Conservation (phyloP, 2,113 vertebrate genomes). For the Leiothrix lutea region DNA sequence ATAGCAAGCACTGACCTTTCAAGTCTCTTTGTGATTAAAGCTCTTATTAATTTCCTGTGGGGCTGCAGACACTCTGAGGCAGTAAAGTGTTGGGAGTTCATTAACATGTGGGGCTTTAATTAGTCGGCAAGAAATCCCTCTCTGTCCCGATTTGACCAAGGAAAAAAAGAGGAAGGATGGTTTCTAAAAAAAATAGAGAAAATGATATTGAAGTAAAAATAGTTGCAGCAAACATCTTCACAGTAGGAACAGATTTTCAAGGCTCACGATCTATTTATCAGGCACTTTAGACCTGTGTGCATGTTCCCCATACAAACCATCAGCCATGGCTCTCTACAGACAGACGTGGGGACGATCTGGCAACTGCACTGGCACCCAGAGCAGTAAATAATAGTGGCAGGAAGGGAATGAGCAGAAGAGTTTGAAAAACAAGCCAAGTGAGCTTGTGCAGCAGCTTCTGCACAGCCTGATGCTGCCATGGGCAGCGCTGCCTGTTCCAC, state of each 20-base stretch:
- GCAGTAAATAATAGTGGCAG: background rate
- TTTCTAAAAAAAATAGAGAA: background rate
- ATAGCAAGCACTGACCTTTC: conserved; percentile 70
- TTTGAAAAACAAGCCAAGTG: background rate
- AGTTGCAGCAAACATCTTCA: background rate
- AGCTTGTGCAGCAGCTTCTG: background rate
- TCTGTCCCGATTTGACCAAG: conserved; percentile 45
- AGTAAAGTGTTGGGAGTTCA: conserved; percentile 65
- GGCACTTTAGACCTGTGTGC: background rate
- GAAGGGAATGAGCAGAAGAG: background rate
- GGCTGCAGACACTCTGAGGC: conserved; percentile 49
- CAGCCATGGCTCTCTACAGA: background rate
- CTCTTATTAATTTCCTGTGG: conserved; percentile 76
- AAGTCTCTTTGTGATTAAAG: conserved; percentile 68
- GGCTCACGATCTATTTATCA: background rate
- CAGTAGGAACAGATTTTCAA: conserved; percentile 23
- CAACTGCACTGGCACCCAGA: background rate
- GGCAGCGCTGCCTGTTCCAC: background rate
- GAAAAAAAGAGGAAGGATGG: background rate
- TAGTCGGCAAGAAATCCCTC: conserved; percentile 54
- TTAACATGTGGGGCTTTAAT: conserved; percentile 73
- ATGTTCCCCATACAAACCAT: background rate
- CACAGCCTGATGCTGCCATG: background rate
- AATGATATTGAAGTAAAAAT: conserved; percentile 27
- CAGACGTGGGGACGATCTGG: background rate